Evolutionary conservation across 2,797 vertebrate genomes (phyloP), one percentile per base, ranked within the genome.

Genomic region (Schizothorax lantsangensis): DNA sequence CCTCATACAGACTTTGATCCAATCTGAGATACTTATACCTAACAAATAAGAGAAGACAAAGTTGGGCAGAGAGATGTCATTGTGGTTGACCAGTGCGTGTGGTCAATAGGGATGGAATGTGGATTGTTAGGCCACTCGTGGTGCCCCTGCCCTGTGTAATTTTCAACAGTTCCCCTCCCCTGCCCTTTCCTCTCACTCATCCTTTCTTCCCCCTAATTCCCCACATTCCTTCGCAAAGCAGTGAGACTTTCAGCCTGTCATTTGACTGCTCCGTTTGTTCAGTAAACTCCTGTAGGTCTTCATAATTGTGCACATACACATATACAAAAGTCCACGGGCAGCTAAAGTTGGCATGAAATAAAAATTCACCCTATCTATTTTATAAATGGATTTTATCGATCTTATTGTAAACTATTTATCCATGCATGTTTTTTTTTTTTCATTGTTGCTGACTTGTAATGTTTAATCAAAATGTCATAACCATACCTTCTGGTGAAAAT

Each of bases 221-320:
- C 92, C 54, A 80, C 93, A 95, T 95, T 95, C 93, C 93, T 95
- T 93, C 89, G 84, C 93, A 92, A 88, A 88, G 72, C 84, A 68
- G 87, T 88, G 92, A 88, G 88, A 94, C 80, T 73, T 91, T 86
- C 84, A 12, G 54, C 80, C 84, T 66, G 45, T 38, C 69, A 68
- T 52, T 30, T 88, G 85, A 90, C 83, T 83, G 84, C 84, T 80
- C 87, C 40, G 66, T 90, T 89, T 91, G 86, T 68, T 81, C 82
- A 78, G 72, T 83, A 84, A 45, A 66, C 59, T 66, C 77, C 64
- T 33, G n/a, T 49, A 84, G 88, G 43, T 43, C 26, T 81, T 52
- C 26, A 52, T 78, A 62, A 54, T 85, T 36, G 21, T 23, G 15
- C 66, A 45, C 72, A 69, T 77, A 45, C 26, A 57, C 30, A 54